Base-by-base conservation (phyloP, 2,797 vertebrate species). In the Scomberomorus guttatus region DNA sequence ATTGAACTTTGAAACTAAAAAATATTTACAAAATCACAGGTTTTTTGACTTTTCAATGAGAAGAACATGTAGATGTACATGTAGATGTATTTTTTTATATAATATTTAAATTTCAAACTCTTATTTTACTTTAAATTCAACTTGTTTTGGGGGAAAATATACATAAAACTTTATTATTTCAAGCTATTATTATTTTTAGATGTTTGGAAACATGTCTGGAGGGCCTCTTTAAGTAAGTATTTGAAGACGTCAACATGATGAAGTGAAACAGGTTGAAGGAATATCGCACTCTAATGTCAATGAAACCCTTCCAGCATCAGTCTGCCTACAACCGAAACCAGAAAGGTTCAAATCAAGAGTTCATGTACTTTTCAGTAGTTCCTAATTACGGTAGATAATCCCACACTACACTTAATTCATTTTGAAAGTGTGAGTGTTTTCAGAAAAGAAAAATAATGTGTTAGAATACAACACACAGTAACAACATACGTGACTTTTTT, bases 251-350 rank as follows among this genome's bases (percentile, higher is more conserved):
- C 48, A 54, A 3, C 25, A 7, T 44, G 15, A 54, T 29, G 42
- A 62, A 65, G 52, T n/a, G 37, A 71, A 68, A 59, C 62, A 20
- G 8, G 13, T 5, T 67, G 13, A 39, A 15, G 7, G 12, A 13
- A 63, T 51, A 44, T n/a, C 15, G 24, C 54, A 46, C 12, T 61
- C 13, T 9, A 13, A 20, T 20, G 18, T 20, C 46, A 50, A 2
- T 2, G 7, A 9, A 8, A 24, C 18, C 46, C 51, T 5, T 18
- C 20, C 48, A 29, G 11, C 17, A 59, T n/a, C 14, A 12, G 27
- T 17, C 54, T 59, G n/a, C 25, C 46, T 5, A 52, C 27, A 50
- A n/a, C 14, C 68, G 72, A 79, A 74, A 85, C 63, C 56, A 68
- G 15, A 25, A 0, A 2, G 17, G 65, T 59, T 59, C 0, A 83